Percentiles rank a stretch among this genome's conserved stretches.
These are phyloP conservation scores for Montipora capitata DNA, from an alignment of 92 coral and sea anemone species.

Conservation along the genomic window DNA sequence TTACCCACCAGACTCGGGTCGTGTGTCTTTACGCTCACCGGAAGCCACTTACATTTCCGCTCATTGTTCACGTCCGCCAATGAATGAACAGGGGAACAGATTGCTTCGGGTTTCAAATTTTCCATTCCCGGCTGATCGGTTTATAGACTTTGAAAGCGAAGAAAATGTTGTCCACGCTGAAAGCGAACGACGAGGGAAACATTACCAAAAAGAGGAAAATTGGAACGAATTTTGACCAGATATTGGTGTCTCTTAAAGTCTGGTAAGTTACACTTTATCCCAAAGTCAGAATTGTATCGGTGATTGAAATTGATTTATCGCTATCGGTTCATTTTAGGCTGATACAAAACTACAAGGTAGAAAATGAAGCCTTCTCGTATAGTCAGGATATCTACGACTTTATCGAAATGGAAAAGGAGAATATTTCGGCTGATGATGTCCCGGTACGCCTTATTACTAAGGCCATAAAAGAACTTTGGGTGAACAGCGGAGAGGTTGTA, in stretches of 20 bases:
- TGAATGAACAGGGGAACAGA: no score
- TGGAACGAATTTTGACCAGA: background rate
- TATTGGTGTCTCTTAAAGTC: conserved; percentile 14
- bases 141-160: background rate
- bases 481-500: conserved; percentile 21
- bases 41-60: no score
- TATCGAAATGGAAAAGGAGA: conserved; percentile 5
- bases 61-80: no score
- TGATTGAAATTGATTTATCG: background rate
- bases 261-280: conserved; percentile 1
- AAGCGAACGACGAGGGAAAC: background rate
- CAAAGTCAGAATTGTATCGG: background rate
- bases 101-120: background rate
- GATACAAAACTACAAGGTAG: conserved; percentile 22
- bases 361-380: conserved; percentile 26
- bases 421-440: conserved; percentile 16
- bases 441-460: background rate
- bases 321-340: background rate
- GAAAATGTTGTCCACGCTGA: conserved; percentile 4
- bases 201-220: background rate
- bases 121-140: no score
- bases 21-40: no score
- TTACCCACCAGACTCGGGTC: conserved; percentile 18
- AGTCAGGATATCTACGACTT: conserved; percentile 19
- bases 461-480: conserved; percentile 25